Base-by-base conservation (phyloP, 2,797 vertebrate species). In the Poecilia velifera region DNA sequence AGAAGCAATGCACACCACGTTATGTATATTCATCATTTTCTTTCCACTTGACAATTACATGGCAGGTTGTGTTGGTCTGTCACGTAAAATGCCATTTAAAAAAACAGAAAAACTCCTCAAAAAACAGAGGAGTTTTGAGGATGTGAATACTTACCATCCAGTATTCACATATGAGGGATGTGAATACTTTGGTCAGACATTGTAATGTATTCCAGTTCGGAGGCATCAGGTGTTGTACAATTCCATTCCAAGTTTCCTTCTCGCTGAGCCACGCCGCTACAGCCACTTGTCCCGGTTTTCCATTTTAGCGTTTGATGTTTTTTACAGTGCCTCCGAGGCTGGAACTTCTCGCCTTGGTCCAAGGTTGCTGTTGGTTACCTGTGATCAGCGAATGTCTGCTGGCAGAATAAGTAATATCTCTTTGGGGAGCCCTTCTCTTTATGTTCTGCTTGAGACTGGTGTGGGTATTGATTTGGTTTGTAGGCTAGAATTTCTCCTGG, bases 381-480 rank as follows among this genome's bases (percentile, higher is more conserved):
- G 87, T 90, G 93, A 94, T 94, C 93, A 91, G 85, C 81, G 86
- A 82, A 84, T 43, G 89, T 89, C 93, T 93, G 90, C 91, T 92
- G 90, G 92, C 89, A 90, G 93, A 94, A 94, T 94, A 96, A 94
- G 87, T 88, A 90, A 95, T 95, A 88, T 89, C 88, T 96, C 95
- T 95, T 94, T 76, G 82, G 95, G 95, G 96, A 96, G 90, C 89
- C 84, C 84, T 94, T 94, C 88, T 90, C 92, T 94, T 93, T 89
- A 93, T 94, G 92, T 84, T 89, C 89, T 76, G 91, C 87, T 88
- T 88, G 90, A 88, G 87, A 90, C 89, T 85, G 85, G 88, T 92
- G 90, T 83, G 85, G 82, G 72, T 94, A 96, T 96, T 96, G 95
- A 96, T 96, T 96, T 84, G 94, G 92, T 89, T 82, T 92, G 94